phyloP scores from a whole-genome alignment of 2,113 vertebrate genomes.

The Henicopernis longicauda region DNA sequence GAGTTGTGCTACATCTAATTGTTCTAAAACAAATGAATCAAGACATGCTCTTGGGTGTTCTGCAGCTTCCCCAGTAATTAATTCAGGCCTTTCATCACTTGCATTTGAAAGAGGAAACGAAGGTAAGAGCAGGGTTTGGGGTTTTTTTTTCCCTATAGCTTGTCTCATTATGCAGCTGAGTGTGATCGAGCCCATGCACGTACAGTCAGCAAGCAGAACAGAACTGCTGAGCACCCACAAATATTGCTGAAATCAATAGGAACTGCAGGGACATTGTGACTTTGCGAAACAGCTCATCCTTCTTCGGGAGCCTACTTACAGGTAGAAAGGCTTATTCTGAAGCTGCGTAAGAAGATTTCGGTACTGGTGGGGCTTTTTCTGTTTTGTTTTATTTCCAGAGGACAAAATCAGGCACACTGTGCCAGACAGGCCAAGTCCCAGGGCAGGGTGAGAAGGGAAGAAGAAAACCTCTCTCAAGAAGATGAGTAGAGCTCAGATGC shows the following conservation, averaged over 20 bases:
- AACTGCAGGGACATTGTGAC: neutral
- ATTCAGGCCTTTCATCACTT: neutral
- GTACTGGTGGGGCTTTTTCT: neutral
- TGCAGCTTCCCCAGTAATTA: neutral
- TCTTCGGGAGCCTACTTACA: neutral
- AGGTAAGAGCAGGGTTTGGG: neutral
- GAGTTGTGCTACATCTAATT: neutral
- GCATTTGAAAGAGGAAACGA: neutral
- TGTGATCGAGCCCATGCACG: neutral
- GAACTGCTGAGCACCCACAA: neutral
- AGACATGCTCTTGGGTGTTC: neutral
- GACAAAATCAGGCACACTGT: neutral
- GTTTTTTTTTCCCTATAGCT: neutral
- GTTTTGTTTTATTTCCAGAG: neutral
- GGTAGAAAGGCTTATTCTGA: neutral
- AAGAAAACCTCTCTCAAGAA: neutral
- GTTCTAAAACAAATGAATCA: neutral
- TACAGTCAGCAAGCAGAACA: neutral
- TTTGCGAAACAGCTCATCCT: neutral
- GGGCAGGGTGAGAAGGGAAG: neutral
- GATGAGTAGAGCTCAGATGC: neutral
- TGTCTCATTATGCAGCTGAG: neutral
- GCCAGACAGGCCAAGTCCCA: neutral
- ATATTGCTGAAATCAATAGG: neutral
- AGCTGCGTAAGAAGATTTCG: neutral